Conservation (phyloP, 2,113 vertebrate species). For the Nothoprocta perdicaria region DNA sequence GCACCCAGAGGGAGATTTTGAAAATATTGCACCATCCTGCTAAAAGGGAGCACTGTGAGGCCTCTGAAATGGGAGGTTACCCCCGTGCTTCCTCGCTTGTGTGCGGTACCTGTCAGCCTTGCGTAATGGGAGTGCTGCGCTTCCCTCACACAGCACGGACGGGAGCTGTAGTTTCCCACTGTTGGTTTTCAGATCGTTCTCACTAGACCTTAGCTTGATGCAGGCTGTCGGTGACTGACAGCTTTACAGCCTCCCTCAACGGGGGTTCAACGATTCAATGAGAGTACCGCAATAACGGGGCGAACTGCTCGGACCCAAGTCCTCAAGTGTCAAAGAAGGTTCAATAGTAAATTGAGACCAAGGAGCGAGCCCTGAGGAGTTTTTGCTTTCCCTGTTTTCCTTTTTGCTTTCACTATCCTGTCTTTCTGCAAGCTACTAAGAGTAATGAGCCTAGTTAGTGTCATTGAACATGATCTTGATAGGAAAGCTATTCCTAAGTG, state of each 20-base stretch:
- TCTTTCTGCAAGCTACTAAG: background rate
- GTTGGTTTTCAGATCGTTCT: slow-evolving; percentile 7
- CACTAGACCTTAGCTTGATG: background rate
- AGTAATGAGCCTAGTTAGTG: background rate
- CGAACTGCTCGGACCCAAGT: background rate
- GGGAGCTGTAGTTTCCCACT: background rate
- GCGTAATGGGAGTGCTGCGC: background rate
- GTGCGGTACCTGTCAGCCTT: background rate
- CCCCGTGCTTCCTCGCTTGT: background rate
- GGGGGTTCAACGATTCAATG: background rate
- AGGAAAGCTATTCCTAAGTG: background rate
- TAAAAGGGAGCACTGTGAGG: background rate
- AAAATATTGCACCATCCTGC: slow-evolving; percentile 45
- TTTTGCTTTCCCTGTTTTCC: background rate
- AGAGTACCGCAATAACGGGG: background rate
- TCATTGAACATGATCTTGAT: background rate
- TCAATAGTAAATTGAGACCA: background rate
- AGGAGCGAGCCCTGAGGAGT: background rate
- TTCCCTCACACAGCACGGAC: background rate
- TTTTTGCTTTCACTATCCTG: background rate
- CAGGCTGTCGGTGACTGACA: background rate
- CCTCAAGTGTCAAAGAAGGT: background rate
- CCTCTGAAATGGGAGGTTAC: slow-evolving; percentile 15
- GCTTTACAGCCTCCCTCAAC: slow-evolving; percentile 32
- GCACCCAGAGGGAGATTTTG: slow-evolving; percentile 52